Evolutionary conservation across 2,797 vertebrate species (phyloP), one percentile per base, ranked within the genome.

Genomic region (Morelia viridis): DNA sequence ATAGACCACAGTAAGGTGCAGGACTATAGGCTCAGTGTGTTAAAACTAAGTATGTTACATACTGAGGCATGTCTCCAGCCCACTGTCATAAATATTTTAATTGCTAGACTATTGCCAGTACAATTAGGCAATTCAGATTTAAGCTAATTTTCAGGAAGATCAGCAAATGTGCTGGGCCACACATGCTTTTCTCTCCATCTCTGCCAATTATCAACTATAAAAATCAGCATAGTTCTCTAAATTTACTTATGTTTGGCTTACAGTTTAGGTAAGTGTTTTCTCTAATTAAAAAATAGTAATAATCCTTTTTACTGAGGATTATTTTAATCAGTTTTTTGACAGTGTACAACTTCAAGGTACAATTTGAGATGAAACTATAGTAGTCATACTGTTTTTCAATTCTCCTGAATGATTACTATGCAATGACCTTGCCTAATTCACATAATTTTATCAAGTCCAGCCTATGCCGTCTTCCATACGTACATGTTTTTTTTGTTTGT

Each of bases 11-110:
- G 17, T 90, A 22, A 19, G 11, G 9, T n/a, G 85, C 19, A 68
- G 65, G 46, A 41, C 28, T 50, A 28, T 5, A 61, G 31, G 24
- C 31, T 53, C 17, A 0, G 0, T 71, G 46, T 85, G 12, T 89
- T 94, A 1, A 89, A 87, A 60, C 28, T 50, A 35, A 90, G 28
- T 90, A 65, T 58, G 86, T 91, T 57, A 87, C 83, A 65, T 83
- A 2, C 90, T 85, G 91, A 84, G 87, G 76, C 13, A 58, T 87
- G 56, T 28, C 7, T 95, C 10, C 92, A 93, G 94, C 92, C 57
- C 35, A 56, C 61, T 0, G 0, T 84, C 58, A 91, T 87, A 64
- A 87, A 15, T 53, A 35, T 68, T 87, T 93, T 90, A 93, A 84
- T 90, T 93, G 35, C 41, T 93, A 58, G 68, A 64, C 53, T 64